A percentile compares a stretch with the other conserved stretches of the same genome.
phyloP scores from a whole-genome alignment of 2,797 vertebrate genomes.

The Alosa sapidissima region DNA sequence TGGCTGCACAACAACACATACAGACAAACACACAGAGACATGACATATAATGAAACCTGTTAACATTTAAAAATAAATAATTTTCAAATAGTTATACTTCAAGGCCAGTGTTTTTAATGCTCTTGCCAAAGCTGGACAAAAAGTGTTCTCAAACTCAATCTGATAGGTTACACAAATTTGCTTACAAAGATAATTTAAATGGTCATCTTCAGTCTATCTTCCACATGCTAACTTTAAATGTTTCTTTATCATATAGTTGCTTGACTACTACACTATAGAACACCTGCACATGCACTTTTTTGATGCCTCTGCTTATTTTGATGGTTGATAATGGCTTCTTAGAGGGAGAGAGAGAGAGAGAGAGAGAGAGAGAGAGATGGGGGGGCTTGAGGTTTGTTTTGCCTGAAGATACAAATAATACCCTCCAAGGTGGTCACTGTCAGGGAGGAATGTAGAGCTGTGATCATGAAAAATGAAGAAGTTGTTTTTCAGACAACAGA shows the following conservation, averaged over 20 bases:
- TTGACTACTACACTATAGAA: no score
- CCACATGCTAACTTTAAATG: no score
- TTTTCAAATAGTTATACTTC: no score
- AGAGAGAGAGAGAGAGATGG: background rate
- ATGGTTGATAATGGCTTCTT: no score
- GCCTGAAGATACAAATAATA: slow-evolving; percentile 27
- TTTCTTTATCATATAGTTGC: no score
- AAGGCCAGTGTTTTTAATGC: background rate
- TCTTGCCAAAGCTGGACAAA: background rate
- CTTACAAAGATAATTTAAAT: no score
- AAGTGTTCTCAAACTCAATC: background rate
- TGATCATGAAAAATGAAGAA: slow-evolving; percentile 73
- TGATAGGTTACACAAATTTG: background rate
- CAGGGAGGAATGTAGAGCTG: slow-evolving; percentile 65
- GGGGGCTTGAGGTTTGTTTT: background rate
- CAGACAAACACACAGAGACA: slow-evolving; percentile 12
- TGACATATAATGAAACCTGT: background rate
- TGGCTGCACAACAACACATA: background rate
- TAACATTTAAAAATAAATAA: background rate
- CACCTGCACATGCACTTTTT: no score
- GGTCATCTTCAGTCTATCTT: no score
- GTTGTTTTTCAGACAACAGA: slow-evolving; percentile 72
- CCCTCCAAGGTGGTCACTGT: slow-evolving; percentile 52
- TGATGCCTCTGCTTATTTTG: no score
- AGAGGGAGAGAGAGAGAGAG: background rate